Base-by-base conservation (phyloP, 2,888 invertebrate species). In the Tigriopus californicus region DNA sequence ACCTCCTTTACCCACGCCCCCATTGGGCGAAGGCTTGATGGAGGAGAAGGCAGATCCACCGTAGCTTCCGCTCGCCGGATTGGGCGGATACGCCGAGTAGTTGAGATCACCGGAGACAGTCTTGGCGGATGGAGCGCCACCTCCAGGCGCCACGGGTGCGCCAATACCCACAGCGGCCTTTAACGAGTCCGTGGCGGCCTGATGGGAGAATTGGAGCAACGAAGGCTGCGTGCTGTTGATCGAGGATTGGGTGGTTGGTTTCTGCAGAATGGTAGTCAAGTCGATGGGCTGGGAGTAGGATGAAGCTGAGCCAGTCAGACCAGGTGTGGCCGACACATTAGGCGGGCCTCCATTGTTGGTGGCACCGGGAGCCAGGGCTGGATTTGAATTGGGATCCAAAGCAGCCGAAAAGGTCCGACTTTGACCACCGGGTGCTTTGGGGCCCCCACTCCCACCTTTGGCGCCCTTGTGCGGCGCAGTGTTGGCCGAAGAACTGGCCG, bases 401-500 rank as follows among this genome's bases (percentile, higher is more conserved):
- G 15, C 20, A 5, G 49, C 20, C 22, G 15, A 22, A 20, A 20
- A 22, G 18, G n/a, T 44, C 5, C n/a, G 15, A n/a, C 18, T n/a
- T 11, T 44, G 46, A n/a, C 18, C 15, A 5, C 46, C 46, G 15
- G 46, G 46, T 11, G 46, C 18, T 11, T 22, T 49, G 5, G 15
- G 49, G 10, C 20, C 20, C 20, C 22, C 20, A 22, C 49, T 22
- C 3, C 12, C 20, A 15, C 22, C 8, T 15, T n/a, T n/a, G 11
- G 11, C 11, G 46, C 46, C 46, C 10, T 18, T 18, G 33, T 5
- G 33, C 3, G 33, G 4, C 33, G 20, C 47, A 20, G 52, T 20
- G 13, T 20, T 52, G 15, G 33, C 33, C 8, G 33, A 33, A 33
- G 33, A 33, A 67, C 82, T 82, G 12, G 85, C 81, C 47, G 85